phyloP scores from a whole-genome alignment of 2,797 vertebrate species.

The Steatocranus sp. region DNA sequence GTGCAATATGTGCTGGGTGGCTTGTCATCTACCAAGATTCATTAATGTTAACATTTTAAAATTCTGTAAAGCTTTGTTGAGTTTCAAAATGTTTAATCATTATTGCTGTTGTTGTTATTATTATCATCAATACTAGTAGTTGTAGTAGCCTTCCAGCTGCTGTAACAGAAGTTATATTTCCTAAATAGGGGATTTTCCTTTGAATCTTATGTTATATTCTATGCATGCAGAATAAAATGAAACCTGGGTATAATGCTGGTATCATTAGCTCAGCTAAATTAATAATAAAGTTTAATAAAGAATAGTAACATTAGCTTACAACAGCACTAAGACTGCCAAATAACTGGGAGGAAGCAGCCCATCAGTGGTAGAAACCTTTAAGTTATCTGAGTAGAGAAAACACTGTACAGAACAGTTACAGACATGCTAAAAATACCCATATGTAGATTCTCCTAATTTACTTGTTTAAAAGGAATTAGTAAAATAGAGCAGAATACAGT shows the following conservation, averaged over 20 bases:
- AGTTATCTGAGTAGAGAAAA: not conserved
- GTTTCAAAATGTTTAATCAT: not conserved
- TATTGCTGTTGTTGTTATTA: not conserved
- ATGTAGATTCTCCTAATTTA: not conserved
- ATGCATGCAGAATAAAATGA: not conserved
- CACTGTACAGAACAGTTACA: not conserved
- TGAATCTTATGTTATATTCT: not conserved
- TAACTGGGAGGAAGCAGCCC: not conserved
- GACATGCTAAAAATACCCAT: not conserved
- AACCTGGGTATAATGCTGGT: not conserved
- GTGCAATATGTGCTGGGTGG: not conserved
- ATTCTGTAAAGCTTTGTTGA: not conserved
- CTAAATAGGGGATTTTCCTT: not conserved
- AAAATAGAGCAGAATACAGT: not conserved
- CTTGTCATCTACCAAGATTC: not conserved
- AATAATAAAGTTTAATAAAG: not conserved
- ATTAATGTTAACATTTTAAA: not conserved
- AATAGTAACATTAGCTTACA: not conserved
- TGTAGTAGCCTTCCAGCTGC: not conserved
- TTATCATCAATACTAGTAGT: not conserved
- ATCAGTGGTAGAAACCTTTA: not conserved
- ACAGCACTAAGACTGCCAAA: not conserved
- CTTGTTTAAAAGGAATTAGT: not conserved
- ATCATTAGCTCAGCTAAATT: not conserved
- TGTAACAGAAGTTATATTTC: not conserved